These are phyloP conservation scores for Polydrusus cervinus DNA, from an alignment of 2,888 invertebrate species.

Conservation along the genomic window DNA sequence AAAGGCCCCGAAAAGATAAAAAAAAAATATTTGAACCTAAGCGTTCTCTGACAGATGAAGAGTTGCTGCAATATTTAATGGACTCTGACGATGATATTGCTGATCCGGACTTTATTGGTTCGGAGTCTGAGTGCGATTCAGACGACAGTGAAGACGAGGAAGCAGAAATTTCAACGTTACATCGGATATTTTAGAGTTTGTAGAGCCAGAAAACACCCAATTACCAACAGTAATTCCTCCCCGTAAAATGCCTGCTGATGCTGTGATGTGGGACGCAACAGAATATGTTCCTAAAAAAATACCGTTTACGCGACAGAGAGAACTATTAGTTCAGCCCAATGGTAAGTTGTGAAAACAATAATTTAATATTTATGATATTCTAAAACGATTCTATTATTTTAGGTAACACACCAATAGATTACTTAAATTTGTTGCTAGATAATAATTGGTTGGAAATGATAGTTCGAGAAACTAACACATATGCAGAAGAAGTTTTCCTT, in stretches of 20 bases:
- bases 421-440: neutral
- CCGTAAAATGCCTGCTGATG: constrained; percentile 1
- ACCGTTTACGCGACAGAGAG: constrained; percentile 4
- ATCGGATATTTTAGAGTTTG: neutral
- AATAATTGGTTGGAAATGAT: neutral
- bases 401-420: constrained; percentile 4
- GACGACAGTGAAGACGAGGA: constrained; percentile 36
- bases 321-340: neutral
- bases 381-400: constrained; percentile 6
- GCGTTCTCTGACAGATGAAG: constrained; percentile 46
- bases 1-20: constrained; percentile 21
- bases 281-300: constrained; percentile 10
- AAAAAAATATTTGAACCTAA: constrained; percentile 24
- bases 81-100: constrained; percentile 49
- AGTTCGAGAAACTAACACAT: constrained; percentile 20
- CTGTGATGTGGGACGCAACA: constrained; percentile 12
- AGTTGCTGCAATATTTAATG: constrained; percentile 46
- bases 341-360: neutral
- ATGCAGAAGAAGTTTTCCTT: constrained; percentile 3
- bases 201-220: constrained; percentile 15
- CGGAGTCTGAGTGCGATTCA: constrained; percentile 25
- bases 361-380: neutral
- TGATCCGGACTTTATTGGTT: constrained; percentile 48
- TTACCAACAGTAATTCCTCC: constrained; percentile 22
- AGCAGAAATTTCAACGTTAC: constrained; percentile 14